Evolutionary conservation across 92 coral and sea anemone species (phyloP).

Genomic region (Plumapathes pennacea): DNA sequence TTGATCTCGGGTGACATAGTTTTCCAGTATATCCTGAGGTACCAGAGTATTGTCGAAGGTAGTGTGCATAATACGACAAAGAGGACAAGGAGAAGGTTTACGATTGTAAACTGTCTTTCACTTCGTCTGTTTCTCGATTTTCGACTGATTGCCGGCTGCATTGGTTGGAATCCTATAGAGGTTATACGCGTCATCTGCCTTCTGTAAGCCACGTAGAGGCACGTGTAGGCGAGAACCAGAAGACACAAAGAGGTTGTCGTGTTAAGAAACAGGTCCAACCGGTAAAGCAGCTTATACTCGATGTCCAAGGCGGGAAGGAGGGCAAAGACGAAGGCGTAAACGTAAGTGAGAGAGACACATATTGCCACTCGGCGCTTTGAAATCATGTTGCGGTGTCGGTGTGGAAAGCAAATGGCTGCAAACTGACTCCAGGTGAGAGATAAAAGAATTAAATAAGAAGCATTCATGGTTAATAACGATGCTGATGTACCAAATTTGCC

Average conservation of each 20-base stretch:
- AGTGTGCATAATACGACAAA: slow-evolving; percentile 13
- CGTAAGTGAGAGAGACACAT: slow-evolving; percentile 1
- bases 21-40: neutral
- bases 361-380: slow-evolving; percentile 5
- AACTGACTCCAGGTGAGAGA: slow-evolving; percentile 21
- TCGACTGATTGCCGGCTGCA: too few relatives aligned
- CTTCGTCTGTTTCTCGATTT: neutral
- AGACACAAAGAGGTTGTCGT: slow-evolving; percentile 8
- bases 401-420: slow-evolving; percentile 15
- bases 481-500: neutral
- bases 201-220: slow-evolving; percentile 9
- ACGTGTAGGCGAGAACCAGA: slow-evolving; percentile 1
- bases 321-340: neutral
- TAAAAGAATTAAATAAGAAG: slow-evolving; percentile 13
- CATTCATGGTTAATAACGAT: slow-evolving; percentile 8
- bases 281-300: neutral
- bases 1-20: neutral
- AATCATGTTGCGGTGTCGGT: neutral
- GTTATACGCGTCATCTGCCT: slow-evolving; percentile 6
- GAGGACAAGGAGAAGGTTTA: slow-evolving; percentile 3
- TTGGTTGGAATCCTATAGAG: slow-evolving; percentile 1
- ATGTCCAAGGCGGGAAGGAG: neutral
- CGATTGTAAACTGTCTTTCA: slow-evolving; percentile 15
- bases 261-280: slow-evolving; percentile 11
- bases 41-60: neutral